A percentile compares a stretch with the other conserved stretches of the same genome.
Evolutionary conservation across 2,113 vertebrate genomes (phyloP).

Genomic region (Quiscalus mexicanus): DNA sequence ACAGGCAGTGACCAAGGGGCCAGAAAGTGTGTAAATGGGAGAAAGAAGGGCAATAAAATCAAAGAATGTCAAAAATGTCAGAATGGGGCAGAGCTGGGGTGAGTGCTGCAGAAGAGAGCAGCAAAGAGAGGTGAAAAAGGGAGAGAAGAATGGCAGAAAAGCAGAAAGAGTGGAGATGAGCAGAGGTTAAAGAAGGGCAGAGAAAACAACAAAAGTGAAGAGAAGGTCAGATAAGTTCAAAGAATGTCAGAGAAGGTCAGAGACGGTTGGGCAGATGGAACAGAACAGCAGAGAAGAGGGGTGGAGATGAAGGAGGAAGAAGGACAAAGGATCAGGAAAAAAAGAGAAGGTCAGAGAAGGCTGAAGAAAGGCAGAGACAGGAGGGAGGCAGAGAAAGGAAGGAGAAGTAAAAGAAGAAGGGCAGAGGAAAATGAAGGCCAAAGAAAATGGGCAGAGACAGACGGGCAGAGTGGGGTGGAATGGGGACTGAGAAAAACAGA

Average conservation of each 20-base stretch:
- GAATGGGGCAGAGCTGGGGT: neutral
- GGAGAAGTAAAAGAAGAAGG: neutral
- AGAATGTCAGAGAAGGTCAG: neutral
- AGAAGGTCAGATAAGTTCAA: neutral
- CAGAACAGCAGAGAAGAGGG: neutral
- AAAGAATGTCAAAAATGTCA: neutral
- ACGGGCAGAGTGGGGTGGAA: neutral
- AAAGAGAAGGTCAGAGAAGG: neutral
- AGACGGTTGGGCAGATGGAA: neutral
- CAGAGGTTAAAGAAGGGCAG: neutral
- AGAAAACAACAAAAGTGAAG: neutral
- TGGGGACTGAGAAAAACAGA: neutral
- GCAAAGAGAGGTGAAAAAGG: neutral
- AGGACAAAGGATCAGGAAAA: neutral
- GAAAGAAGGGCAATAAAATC: neutral
- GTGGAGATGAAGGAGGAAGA: neutral
- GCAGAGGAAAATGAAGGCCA: neutral
- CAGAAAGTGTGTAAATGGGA: neutral
- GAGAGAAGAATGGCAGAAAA: neutral
- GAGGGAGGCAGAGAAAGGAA: neutral
- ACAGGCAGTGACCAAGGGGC: neutral
- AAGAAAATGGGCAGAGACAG: neutral
- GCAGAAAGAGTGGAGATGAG: neutral
- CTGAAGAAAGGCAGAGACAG: neutral
- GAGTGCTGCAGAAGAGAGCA: neutral